Conservation (phyloP, 2,888 invertebrate species). For the Cybosia mesomella region DNA sequence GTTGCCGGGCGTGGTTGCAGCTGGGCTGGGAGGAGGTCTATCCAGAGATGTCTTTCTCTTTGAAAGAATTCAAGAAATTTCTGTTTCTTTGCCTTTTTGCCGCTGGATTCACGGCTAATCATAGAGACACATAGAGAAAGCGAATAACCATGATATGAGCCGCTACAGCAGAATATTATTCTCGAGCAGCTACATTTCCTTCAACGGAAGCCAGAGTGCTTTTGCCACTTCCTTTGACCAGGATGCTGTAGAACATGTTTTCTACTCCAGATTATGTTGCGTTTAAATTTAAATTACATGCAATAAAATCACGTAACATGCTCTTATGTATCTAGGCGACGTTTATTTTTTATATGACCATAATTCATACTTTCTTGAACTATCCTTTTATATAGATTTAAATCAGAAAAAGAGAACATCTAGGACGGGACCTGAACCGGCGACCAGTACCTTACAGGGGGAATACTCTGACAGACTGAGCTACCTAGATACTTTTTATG, state of each 20-base stretch:
- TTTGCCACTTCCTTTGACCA: not conserved
- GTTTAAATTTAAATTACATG: not conserved
- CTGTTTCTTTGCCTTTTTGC: not conserved
- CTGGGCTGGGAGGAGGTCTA: not conserved
- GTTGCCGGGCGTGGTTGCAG: not conserved
- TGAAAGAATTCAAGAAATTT: not conserved
- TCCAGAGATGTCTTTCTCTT: not conserved
- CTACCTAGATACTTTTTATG: no score
- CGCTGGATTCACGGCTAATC: not conserved
- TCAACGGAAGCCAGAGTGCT: not conserved
- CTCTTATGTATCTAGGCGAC: slow-evolving; percentile 1
- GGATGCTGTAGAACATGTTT: not conserved
- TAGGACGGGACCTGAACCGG: no score
- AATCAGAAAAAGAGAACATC: no score
- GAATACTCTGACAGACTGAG: no score
- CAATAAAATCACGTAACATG: slow-evolving; percentile 5
- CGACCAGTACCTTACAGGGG: no score
- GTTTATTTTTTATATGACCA: not conserved
- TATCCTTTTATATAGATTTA: no score
- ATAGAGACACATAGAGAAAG: not conserved
- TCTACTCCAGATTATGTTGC: not conserved
- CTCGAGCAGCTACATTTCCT: not conserved
- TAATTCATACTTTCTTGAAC: not conserved
- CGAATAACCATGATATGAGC: not conserved
- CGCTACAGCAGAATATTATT: not conserved